Evolutionary conservation across 2,797 vertebrate species (phyloP), one percentile per base, ranked within the genome.

Genomic region (Sebastes hubbsi): DNA sequence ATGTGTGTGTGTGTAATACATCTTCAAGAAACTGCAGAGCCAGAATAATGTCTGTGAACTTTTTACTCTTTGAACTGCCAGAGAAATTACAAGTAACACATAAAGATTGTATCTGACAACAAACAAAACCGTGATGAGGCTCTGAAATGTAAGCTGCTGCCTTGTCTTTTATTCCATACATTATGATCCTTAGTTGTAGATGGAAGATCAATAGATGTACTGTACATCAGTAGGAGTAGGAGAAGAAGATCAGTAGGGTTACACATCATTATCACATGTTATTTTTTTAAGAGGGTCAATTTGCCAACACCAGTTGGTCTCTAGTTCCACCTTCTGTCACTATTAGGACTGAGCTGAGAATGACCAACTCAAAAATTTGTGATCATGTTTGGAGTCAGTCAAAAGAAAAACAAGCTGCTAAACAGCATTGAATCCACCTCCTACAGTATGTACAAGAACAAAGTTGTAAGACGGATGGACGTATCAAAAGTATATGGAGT

Each of bases 221-320:
- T 69, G 27, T 13, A 71, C 64, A 82, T 78, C 62, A 78, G 60
- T 66, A 25, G 34, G 32, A 77, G 71, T 63, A 62, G 69, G 59
- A 71, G 32, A 63, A 34, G 36, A 66, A 42, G 61, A 83, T 79
- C 86, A 76, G 46, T 25, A 8, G 6, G 77, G 83, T 84, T 74
- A 54, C 38, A 81, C 62, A 78, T 87, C 83, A 81, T 87, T 83
- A 83, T 77, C 61, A 72, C 60, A 56, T 30, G 72, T 30, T 73
- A 13, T 77, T 58, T 83, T 77, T 65, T 78, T 7, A 11, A 66
- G 52, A 61, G 14, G 42, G 65, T 74, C 74, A 70, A 24, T 42
- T 61, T 81, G 73, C 74, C 49, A 42, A 29, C 72, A 63, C 27
- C 34, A 36, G 46, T 70, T 81, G 25, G 12, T 75, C 78, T 74